phyloP scores from a whole-genome alignment of 2,113 vertebrate genomes.

The Daphoenositta chrysoptera region DNA sequence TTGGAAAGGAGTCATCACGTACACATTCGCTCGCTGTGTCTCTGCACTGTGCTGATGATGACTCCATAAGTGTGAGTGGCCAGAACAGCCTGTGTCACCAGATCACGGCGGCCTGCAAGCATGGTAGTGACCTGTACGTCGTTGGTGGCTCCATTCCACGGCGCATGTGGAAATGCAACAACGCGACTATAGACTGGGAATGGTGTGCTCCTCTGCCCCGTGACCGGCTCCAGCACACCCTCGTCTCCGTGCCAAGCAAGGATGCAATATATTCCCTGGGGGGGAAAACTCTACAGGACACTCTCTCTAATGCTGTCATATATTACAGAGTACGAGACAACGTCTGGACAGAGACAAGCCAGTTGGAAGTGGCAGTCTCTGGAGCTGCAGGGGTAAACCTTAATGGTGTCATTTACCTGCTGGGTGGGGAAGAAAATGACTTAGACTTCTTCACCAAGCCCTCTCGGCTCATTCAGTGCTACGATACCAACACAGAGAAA shows the following conservation, averaged over 20 bases:
- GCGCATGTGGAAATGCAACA: slow-evolving; percentile 99
- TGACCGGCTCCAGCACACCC: slow-evolving; percentile 94
- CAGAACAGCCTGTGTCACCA: slow-evolving; percentile 98
- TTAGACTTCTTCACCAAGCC: slow-evolving; percentile 99
- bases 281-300: slow-evolving; percentile 95
- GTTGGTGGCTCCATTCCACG: slow-evolving; percentile 96
- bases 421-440: slow-evolving; percentile 96
- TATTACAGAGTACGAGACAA: slow-evolving; percentile 96
- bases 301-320: slow-evolving; percentile 92
- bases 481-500: slow-evolving; percentile 88
- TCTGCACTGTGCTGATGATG: slow-evolving; percentile 91
- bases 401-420: slow-evolving; percentile 91
- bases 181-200: slow-evolving; percentile 98
- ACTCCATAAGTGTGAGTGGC: slow-evolving; percentile 91
- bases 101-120: slow-evolving; percentile 97
- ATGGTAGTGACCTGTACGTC: slow-evolving; percentile 91
- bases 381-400: slow-evolving; percentile 94
- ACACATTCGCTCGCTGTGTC: slow-evolving; percentile 94
- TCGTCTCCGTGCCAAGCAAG: slow-evolving; percentile 88
- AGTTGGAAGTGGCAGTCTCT: slow-evolving; percentile 92
- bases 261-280: slow-evolving; percentile 95
- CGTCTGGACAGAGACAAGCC: slow-evolving; percentile 94
- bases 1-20: slow-evolving; percentile 93
- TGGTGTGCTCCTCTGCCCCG: slow-evolving; percentile 93
- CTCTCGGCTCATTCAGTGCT: slow-evolving; percentile 96